Evolutionary conservation across 2,888 invertebrate genomes (phyloP), one percentile per base, ranked within the genome.

Genomic region (Heliconius ethilla): DNA sequence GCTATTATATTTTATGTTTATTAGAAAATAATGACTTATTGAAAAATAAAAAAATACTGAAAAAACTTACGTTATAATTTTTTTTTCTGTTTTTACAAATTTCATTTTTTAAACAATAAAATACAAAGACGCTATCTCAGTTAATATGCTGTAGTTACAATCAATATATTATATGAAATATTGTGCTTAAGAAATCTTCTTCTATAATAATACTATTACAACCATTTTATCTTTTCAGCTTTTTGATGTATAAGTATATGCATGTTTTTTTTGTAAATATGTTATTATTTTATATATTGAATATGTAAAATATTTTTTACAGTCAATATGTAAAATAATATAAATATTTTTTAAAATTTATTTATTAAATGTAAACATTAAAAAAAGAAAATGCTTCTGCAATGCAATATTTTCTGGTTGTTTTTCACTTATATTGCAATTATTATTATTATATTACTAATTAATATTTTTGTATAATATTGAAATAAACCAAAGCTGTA

Each of bases 211-310:
- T 27, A 73, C 59, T 51, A 70, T 55, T 84, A 86, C 93, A 93
- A 94, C 93, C 94, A 93, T 93, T 93, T 93, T 85, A 85, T 94
- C 93, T 94, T 93, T 93, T 89, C 83, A 79, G 90, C 90, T 90
- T 90, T 74, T 89, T 80, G 79, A 76, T 90, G 87, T 88, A 33
- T 29, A 29, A 29, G 29, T 29, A 40, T 67, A 2, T 6, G 90
- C 89, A 90, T 89, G 90, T 79, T 80, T 78, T 74, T 63, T 73
- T 70, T 59, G n/a, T 55, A 29, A 51, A 13, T 70, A 51, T 70
- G 13, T 18, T 51, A 22, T 70, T 51, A 51, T 70, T 51, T 13
- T 25, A 45, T 45, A 27, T 45, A 27, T 51, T 70, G 0, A 11
- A 55, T 29, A 13, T 70, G 13, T 27, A 4, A 40, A 25, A 37